Conservation (phyloP, 2,888 invertebrate genomes). For the Brachyopa scutellaris region DNA sequence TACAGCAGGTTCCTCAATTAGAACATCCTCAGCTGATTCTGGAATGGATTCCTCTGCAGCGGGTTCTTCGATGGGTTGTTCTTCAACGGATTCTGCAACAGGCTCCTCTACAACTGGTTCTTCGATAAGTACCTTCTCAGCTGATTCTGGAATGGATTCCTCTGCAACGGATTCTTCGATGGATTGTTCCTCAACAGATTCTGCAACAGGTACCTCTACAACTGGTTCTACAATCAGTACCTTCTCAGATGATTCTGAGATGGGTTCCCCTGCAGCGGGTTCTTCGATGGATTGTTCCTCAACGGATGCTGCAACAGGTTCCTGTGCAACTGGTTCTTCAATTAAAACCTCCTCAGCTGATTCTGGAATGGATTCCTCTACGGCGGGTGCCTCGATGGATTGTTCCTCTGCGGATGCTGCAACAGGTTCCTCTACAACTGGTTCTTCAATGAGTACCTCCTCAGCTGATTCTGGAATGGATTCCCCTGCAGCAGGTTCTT, state of each 20-base stretch:
- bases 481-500: background rate
- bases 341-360: background rate
- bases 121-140: too few relatives aligned
- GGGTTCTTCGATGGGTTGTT: background rate
- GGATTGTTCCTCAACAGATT: background rate
- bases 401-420: background rate
- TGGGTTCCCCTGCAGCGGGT: too few relatives aligned
- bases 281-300: too few relatives aligned
- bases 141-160: background rate
- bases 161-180: background rate
- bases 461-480: background rate
- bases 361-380: background rate
- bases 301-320: background rate
- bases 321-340: background rate
- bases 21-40: background rate
- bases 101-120: background rate
- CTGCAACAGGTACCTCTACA: background rate
- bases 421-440: background rate
- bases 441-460: background rate
- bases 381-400: background rate
- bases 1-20: background rate
- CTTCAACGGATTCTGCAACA: background rate
- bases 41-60: background rate
- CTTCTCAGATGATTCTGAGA: too few relatives aligned
- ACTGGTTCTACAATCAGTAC: background rate